Evolutionary conservation across 2,113 vertebrate genomes (phyloP), one percentile per base, ranked within the genome.

Genomic region (Varanus komodoensis): DNA sequence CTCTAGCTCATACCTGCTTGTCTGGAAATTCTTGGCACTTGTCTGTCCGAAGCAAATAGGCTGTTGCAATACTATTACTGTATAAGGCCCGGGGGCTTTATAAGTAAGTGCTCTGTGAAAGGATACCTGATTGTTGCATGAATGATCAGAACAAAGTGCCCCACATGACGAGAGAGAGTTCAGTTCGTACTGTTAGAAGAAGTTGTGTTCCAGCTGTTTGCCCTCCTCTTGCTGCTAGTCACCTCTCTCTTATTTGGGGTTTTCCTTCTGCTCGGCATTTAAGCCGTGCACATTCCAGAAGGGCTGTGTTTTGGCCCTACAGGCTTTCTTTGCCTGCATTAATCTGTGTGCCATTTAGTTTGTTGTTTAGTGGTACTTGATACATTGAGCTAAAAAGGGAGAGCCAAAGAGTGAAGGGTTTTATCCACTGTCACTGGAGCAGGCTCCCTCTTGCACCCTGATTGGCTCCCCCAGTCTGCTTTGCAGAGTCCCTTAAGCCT

Each of bases 1-100:
- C 25, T 93, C 93, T 87, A 82, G 92, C 86, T 85, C 86, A 69
- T 34, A 85, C 80, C 69, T 91, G 52, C 34, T 77, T 79, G 81
- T 83, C 88, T 91, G 88, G 54, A 77, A 1, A 90, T 82, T 82
- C 94, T 86, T 83, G 73, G 32, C 38, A 75, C 61, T 4, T 67
- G 79, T 69, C 7, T 64, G 19, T 89, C 86, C 32, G 79, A 86
- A 90, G 92, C 92, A 92, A 93, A 82, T 87, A 83, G 48, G 2
- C 88, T 93, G 80, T 87, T 95, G 95, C 94, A 92, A 95, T 94
- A 93, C 44, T 88, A 91, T 68, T 92, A 2, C 91, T 86, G 89
- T 82, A 87, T 50, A n/a, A 54, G 69, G 89, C 93, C 75, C 8
- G 27, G 89, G 68, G 89, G 86, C 78, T 94, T 91, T 4, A 15